A percentile compares a stretch with the other conserved stretches of the same genome.
phyloP scores from a whole-genome alignment of 2,888 invertebrate species.

The Kuschelorhynchus macadamiae region DNA sequence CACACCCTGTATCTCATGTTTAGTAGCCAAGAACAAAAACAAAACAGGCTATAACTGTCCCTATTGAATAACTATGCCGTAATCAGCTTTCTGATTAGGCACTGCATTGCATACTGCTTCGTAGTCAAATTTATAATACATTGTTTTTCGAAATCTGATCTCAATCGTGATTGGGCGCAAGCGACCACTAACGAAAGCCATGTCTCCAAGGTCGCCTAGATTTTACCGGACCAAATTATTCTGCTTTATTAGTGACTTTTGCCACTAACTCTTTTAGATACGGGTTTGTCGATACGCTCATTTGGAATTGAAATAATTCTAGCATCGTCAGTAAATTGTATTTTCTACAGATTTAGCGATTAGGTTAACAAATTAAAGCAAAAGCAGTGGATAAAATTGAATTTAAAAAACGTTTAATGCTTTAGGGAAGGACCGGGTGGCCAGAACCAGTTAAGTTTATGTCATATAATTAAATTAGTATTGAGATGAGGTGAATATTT shows the following conservation, averaged over 20 bases:
- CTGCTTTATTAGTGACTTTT: slow-evolving; percentile 45
- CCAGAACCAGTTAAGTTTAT: too few relatives aligned
- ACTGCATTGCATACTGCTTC: slow-evolving; percentile 44
- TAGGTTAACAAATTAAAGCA: too few relatives aligned
- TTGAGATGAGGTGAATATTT: too few relatives aligned
- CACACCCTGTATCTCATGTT: slow-evolving; percentile 38
- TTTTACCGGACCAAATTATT: slow-evolving; percentile 48
- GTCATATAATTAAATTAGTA: too few relatives aligned
- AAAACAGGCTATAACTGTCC: slow-evolving; percentile 44
- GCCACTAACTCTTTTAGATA: slow-evolving; percentile 40
- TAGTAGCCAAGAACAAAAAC: slow-evolving; percentile 28
- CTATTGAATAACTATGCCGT: slow-evolving; percentile 51
- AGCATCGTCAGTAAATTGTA: slow-evolving; percentile 9
- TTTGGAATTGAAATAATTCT: slow-evolving; percentile 6
- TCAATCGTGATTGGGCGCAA: slow-evolving; percentile 49
- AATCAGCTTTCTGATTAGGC: slow-evolving; percentile 49
- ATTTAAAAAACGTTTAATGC: too few relatives aligned
- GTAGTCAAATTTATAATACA: slow-evolving; percentile 52
- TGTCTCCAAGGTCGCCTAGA: slow-evolving; percentile 59
- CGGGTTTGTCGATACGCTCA: slow-evolving; percentile 11
- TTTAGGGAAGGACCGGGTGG: too few relatives aligned
- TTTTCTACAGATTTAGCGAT: too few relatives aligned
- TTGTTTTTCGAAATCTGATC: slow-evolving; percentile 52
- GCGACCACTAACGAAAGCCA: slow-evolving; percentile 51
- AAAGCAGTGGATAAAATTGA: too few relatives aligned